These are phyloP conservation scores for Thamnaconus septentrionalis DNA, from an alignment of 2,113 vertebrate genomes.

Conservation along the genomic window DNA sequence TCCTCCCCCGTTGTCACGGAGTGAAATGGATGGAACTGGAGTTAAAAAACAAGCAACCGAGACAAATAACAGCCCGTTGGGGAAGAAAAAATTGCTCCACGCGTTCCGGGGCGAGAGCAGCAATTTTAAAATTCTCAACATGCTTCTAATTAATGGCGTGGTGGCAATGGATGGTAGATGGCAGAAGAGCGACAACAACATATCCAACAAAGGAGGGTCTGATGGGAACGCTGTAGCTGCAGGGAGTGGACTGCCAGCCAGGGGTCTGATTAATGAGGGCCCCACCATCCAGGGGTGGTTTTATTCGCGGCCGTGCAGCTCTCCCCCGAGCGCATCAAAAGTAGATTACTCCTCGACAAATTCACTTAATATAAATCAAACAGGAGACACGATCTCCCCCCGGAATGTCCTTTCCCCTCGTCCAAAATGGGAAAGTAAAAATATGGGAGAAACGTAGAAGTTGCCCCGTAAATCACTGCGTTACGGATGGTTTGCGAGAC, in stretches of 20 bases:
- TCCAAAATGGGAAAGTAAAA: slow-evolving; percentile 11
- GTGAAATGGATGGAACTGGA: slow-evolving; percentile 10
- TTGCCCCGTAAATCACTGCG: no score
- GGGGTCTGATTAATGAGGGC: slow-evolving; percentile 68
- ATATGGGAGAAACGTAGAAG: not conserved
- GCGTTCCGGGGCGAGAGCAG: slow-evolving; percentile 27
- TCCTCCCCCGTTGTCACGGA: slow-evolving; percentile 21
- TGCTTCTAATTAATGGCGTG: slow-evolving; percentile 66
- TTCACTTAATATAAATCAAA: slow-evolving; percentile 64
- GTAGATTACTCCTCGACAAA: slow-evolving; percentile 58
- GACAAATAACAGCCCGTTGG: slow-evolving; percentile 2
- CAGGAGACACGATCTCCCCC: slow-evolving; percentile 27
- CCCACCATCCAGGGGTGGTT: slow-evolving; percentile 57
- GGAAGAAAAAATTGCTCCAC: slow-evolving; percentile 35
- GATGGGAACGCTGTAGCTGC: slow-evolving; percentile 46
- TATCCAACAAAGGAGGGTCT: slow-evolving; percentile 47
- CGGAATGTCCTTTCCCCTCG: slow-evolving; percentile 31
- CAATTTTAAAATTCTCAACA: slow-evolving; percentile 36
- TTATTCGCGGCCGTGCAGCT: slow-evolving; percentile 48
- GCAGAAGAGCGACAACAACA: slow-evolving; percentile 62
- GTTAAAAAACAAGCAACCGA: not conserved
- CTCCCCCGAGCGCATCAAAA: slow-evolving; percentile 45
- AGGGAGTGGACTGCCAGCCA: slow-evolving; percentile 50
- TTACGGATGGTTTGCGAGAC: no score
- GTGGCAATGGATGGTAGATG: slow-evolving; percentile 23